phyloP scores from a whole-genome alignment of 1,140 invertebrate genomes.

The Sesamia nonagrioides region DNA sequence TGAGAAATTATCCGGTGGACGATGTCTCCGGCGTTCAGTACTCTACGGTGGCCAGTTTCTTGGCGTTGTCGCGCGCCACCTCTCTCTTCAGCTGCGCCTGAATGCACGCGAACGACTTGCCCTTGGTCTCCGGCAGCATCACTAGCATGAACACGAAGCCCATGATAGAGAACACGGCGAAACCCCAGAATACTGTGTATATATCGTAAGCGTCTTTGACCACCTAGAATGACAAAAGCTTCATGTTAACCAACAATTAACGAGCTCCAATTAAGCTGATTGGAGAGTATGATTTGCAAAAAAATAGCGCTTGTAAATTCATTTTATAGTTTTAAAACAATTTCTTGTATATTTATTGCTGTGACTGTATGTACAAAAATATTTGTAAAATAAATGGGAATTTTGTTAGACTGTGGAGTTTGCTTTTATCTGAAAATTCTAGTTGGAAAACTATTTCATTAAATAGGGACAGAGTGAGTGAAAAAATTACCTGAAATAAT shows the following conservation, averaged over 20 bases:
- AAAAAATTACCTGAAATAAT: slow-evolving; percentile 89
- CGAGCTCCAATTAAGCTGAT: not conserved
- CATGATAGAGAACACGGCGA: slow-evolving; percentile 90
- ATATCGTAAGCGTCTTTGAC: slow-evolving; percentile 89
- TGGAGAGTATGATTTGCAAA: not conserved
- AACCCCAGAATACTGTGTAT: slow-evolving; percentile 92
- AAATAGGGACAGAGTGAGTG: not conserved
- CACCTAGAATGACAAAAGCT: slow-evolving; percentile 76
- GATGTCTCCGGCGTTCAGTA: slow-evolving; percentile 66
- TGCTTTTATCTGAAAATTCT: not conserved
- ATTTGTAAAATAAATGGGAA: slow-evolving; percentile 37
- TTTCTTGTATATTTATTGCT: slow-evolving; percentile 17
- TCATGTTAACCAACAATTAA: slow-evolving; percentile 10
- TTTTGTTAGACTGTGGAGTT: slow-evolving; percentile 24
- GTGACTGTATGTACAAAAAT: slow-evolving; percentile 15
- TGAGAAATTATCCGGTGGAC: slow-evolving; percentile 55
- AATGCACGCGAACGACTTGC: slow-evolving; percentile 90
- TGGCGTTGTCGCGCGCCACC: slow-evolving; percentile 79
- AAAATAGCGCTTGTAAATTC: not conserved
- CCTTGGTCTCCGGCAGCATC: slow-evolving; percentile 94
- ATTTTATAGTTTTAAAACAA: not conserved
- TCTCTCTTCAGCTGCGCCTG: slow-evolving; percentile 79
- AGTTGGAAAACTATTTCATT: not conserved
- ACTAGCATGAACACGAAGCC: slow-evolving; percentile 90
- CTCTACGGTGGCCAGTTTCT: slow-evolving; percentile 82